A percentile compares a stretch with the other conserved stretches of the same genome.
Evolutionary conservation across 2,797 vertebrate genomes (phyloP).

Genomic region (Takifugu rubripes): DNA sequence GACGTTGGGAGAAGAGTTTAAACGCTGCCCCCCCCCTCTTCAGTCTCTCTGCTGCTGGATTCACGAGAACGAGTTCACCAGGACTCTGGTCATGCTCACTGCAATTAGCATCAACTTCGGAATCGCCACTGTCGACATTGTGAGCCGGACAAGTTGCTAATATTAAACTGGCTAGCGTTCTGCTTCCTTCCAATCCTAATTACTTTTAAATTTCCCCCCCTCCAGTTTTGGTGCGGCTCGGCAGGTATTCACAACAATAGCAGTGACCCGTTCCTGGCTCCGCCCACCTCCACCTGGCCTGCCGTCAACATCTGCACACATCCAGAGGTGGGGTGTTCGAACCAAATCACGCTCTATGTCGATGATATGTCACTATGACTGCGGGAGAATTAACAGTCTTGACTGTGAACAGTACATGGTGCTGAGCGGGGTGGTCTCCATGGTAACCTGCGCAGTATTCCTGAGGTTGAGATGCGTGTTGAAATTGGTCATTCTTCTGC

Average conservation of each 20-base stretch:
- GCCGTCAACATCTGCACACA: constrained; percentile 40
- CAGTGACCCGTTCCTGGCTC: constrained; percentile 3
- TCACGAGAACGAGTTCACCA: constrained; percentile 57
- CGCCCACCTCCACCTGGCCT: constrained; percentile 24
- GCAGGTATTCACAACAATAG: constrained; percentile 5
- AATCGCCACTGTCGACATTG: constrained; percentile 33
- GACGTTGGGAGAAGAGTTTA: constrained; percentile 67
- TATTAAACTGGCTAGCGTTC: background rate
- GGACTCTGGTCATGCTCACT: constrained; percentile 59
- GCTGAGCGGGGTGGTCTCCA: constrained; percentile 40
- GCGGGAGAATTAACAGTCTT: background rate
- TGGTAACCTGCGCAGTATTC: constrained; percentile 43
- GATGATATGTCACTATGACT: background rate
- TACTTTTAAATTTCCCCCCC: background rate
- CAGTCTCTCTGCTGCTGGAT: constrained; percentile 67
- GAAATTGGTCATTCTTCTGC: constrained; percentile 34
- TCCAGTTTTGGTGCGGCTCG: constrained; percentile 41
- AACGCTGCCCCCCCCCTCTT: constrained; percentile 50
- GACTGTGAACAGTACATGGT: constrained; percentile 23
- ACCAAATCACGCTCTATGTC: background rate
- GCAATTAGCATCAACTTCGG: constrained; percentile 48
- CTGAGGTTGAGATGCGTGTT: constrained; percentile 36
- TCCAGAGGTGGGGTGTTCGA: constrained; percentile 28
- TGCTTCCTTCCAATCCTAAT: background rate
- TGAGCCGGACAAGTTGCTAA: constrained; percentile 1